phyloP scores from a whole-genome alignment of 2,113 vertebrate species.

The Leiothrix lutea region DNA sequence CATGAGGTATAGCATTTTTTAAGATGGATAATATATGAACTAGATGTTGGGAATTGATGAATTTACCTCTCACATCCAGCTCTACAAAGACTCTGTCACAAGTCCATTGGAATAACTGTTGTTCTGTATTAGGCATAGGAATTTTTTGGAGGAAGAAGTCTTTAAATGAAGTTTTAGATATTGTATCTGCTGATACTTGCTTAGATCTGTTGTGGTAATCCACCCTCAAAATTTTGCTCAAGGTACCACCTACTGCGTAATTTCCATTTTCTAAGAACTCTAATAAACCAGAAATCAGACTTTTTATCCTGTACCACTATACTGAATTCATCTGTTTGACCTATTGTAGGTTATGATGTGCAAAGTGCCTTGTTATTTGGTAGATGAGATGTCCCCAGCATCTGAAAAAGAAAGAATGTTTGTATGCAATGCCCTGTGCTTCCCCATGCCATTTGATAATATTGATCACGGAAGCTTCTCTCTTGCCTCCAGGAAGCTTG shows the following conservation, averaged over 20 bases:
- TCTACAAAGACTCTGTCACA: not conserved
- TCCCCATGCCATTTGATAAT: conserved; percentile 38
- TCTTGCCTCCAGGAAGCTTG: conserved; percentile 59
- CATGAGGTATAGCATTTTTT: not conserved
- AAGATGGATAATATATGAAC: not conserved
- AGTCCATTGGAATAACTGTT: not conserved
- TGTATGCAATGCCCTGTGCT: not conserved
- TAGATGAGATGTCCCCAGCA: not conserved
- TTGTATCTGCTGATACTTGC: not conserved
- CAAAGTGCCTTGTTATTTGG: not conserved
- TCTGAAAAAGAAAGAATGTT: not conserved
- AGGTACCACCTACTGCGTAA: not conserved
- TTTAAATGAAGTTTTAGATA: not conserved
- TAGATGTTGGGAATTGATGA: not conserved
- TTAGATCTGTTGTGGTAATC: not conserved
- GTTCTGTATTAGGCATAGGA: not conserved
- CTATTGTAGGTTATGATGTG: not conserved
- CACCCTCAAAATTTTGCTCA: not conserved
- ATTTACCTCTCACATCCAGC: not conserved
- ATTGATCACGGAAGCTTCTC: conserved; percentile 48
- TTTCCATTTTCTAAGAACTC: not conserved
- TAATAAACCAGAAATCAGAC: not conserved
- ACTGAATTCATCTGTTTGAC: not conserved
- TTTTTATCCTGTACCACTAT: not conserved
- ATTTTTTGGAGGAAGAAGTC: not conserved